Conservation (phyloP, 2,113 vertebrate genomes). For the Lepus americanus region DNA sequence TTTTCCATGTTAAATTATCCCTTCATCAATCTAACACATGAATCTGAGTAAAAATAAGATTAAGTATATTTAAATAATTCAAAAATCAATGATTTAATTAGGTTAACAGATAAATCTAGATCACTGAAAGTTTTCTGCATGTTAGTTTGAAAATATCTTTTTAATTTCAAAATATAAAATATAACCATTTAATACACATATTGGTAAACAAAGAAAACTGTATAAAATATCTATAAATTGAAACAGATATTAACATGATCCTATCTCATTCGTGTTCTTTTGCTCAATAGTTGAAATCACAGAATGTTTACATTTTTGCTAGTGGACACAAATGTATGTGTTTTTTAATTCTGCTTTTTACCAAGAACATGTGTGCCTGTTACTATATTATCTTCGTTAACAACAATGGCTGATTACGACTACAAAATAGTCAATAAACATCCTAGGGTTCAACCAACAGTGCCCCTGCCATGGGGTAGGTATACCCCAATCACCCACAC, state of each 20-base stretch:
- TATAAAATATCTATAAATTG: neutral
- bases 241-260: neutral
- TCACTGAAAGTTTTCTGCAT: neutral
- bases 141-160: neutral
- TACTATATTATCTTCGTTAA: neutral
- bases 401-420: neutral
- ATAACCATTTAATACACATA: neutral
- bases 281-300: neutral
- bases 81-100: neutral
- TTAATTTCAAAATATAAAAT: constrained; percentile 47
- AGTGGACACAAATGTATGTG: neutral
- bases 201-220: neutral
- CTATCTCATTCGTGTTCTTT: neutral
- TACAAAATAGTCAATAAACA: neutral
- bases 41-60: neutral
- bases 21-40: neutral
- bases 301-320: neutral
- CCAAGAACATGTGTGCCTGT: neutral
- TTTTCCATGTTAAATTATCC: neutral
- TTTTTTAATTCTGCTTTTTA: neutral
- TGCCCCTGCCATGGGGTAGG: neutral
- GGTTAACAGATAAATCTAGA: neutral
- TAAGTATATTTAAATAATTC: neutral
- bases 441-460: neutral
- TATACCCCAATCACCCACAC: neutral